Conservation (phyloP, 2,797 vertebrate species). For the Tokudaia muenninki region DNA sequence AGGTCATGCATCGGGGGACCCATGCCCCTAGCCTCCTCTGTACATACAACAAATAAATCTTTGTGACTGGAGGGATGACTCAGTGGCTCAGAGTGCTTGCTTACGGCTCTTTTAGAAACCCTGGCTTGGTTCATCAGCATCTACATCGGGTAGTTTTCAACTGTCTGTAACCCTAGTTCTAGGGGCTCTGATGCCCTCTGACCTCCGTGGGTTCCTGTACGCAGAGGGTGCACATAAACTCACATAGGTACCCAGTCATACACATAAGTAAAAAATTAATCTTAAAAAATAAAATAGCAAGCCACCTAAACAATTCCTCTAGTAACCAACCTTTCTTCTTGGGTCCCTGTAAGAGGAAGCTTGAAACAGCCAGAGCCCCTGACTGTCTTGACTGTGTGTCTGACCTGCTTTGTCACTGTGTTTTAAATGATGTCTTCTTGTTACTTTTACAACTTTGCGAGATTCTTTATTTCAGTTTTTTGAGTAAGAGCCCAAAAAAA, state of each 20-base stretch:
- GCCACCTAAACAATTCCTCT: neutral
- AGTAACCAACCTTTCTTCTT: neutral
- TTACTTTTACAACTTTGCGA: neutral
- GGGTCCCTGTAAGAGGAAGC: neutral
- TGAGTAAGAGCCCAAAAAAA: neutral
- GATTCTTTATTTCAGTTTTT: neutral
- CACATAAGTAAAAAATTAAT: neutral
- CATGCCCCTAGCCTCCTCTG: too few relatives aligned
- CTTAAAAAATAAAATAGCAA: neutral
- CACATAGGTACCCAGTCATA: neutral
- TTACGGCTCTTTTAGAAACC: neutral
- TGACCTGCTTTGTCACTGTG: too few relatives aligned
- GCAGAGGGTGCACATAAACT: neutral
- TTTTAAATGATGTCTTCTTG: neutral
- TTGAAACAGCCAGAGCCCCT: neutral
- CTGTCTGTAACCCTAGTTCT: neutral
- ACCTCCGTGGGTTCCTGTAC: neutral
- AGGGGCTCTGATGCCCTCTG: neutral
- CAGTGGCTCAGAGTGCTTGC: neutral
- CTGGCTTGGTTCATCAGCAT: neutral
- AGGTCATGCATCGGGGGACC: neutral
- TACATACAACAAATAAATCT: neutral
- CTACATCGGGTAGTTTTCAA: neutral
- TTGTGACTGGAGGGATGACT: neutral
- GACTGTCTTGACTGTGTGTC: neutral